A percentile compares a stretch with the other conserved stretches of the same genome.
Conservation (phyloP, 2,888 invertebrate genomes). For the Nasonovia ribisnigri region DNA sequence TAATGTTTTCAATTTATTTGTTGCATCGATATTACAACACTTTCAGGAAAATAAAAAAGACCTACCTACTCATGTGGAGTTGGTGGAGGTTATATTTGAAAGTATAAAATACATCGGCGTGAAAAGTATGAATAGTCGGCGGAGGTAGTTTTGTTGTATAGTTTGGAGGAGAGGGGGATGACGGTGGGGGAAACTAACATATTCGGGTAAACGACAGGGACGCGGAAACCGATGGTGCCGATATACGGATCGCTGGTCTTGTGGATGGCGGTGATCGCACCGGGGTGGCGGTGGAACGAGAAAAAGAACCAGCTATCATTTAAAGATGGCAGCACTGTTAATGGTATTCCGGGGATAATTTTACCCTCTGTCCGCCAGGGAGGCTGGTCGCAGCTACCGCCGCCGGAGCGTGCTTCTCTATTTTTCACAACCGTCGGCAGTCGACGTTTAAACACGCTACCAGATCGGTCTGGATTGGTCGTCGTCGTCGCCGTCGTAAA, state of each 20-base stretch:
- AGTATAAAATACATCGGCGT: not conserved
- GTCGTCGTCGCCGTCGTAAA: conserved; percentile 18
- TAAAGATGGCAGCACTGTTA: conserved; percentile 64
- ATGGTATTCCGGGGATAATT: conserved; percentile 43
- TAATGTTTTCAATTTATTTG: no score
- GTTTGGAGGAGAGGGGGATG: not conserved
- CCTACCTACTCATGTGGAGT: not conserved
- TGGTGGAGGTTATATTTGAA: not conserved
- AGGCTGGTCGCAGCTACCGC: conserved; percentile 29
- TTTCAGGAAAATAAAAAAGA: not conserved
- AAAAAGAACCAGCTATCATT: conserved; percentile 35
- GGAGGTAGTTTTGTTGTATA: not conserved
- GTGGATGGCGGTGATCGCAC: not conserved
- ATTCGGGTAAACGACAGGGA: conserved; percentile 8
- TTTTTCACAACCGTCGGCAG: conserved; percentile 22
- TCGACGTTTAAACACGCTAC: conserved; percentile 49
- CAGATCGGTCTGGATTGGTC: conserved; percentile 4
- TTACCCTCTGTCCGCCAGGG: conserved; percentile 25
- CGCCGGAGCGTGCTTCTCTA: not conserved
- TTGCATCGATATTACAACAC: no score
- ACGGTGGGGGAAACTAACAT: conserved; percentile 25
- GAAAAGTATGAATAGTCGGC: not conserved
- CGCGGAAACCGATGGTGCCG: not conserved
- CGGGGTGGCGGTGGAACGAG: not conserved
- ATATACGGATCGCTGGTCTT: not conserved